Evolutionary conservation across 2,113 vertebrate genomes (phyloP).

Genomic region (Pterocles gutturalis): DNA sequence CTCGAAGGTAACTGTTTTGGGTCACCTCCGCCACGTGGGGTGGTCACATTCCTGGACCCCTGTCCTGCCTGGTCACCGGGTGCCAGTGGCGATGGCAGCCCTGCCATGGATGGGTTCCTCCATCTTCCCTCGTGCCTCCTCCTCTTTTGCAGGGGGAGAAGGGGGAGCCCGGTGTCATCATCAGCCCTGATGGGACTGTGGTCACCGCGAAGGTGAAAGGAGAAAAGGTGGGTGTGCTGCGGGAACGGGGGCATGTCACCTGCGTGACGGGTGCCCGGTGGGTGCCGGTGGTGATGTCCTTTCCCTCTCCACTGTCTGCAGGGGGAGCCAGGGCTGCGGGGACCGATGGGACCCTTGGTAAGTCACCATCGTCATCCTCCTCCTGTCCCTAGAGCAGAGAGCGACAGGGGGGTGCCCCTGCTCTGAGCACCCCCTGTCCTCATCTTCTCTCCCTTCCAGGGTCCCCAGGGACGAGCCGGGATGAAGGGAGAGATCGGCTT

Average conservation of each 20-base stretch:
- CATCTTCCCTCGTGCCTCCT: neutral
- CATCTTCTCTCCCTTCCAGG: slow-evolving; percentile 69
- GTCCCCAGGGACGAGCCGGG: slow-evolving; percentile 80
- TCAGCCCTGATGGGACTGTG: slow-evolving; percentile 56
- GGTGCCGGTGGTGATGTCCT: neutral
- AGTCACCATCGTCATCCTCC: neutral
- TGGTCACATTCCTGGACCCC: neutral
- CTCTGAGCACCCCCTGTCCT: neutral
- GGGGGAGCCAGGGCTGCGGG: slow-evolving; percentile 56
- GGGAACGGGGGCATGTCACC: rapidly evolving
- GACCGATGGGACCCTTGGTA: slow-evolving; percentile 42
- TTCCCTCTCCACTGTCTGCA: neutral
- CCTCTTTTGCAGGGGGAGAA: slow-evolving; percentile 77
- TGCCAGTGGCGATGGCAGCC: neutral
- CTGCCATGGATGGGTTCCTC: neutral
- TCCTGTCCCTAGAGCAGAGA: neutral
- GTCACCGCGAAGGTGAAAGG: slow-evolving; percentile 48
- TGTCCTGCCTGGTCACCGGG: neutral
- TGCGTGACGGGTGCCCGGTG: rapidly evolving
- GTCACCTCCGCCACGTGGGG: rapidly evolving
- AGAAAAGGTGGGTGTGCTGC: slow-evolving; percentile 70
- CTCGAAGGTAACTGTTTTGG: slow-evolving; percentile 55
- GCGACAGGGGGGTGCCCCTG: rapidly evolving
- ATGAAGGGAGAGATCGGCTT: slow-evolving; percentile 94
- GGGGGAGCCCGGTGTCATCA: slow-evolving; percentile 75